Evolutionary conservation across 2,113 vertebrate species (phyloP), one percentile per base, ranked within the genome.

Genomic region (Corythaeola cristata): DNA sequence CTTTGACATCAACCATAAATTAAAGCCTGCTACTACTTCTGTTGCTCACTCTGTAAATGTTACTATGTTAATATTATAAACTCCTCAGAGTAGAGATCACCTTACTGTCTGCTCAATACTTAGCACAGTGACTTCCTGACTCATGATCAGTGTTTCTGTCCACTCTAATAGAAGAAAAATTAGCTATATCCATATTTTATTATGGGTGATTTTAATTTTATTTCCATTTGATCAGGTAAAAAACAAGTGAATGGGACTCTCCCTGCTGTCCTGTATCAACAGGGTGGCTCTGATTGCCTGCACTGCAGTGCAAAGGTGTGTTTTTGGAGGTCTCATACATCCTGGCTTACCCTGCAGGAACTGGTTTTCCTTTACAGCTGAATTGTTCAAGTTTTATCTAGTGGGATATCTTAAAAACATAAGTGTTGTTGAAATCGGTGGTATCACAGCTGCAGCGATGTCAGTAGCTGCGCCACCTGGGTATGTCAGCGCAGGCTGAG

Each of bases 381-480:
- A 74, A 32, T 77, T 28, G 12, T 77, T 92, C 30, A 23, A 5
- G 23, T 76, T 80, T 72, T 87, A 60, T 33, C 24, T 15, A 32
- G 32, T 33, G 11, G 17, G 16, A 21, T 35, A 35, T 26, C 59
- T 69, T 58, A 33, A 33, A 58, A 58, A 33, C 19, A 30, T 28
- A 53, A 26, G 24, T 26, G 17, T 9, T n/a, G 27, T 50, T 88
- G 49, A 55, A 82, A 73, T 28, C 9, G 1, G 0, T 6, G 11
- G 20, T 75, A 35, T 32, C 52, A 28, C 7, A 11, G 30, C 3
- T 28, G 11, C 1, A 4, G 21, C 30, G 32, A 22, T 75, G 41
- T 59, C 66, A 75, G 71, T 22, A 63, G 60, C 66, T 81, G 23
- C 0, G 0, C 44, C 73, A 20, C 19, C 16, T 0, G 0, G 30